Percentiles rank a stretch among this genome's conserved stretches.
phyloP scores from a whole-genome alignment of 2,797 vertebrate genomes.

The Lagorchestes hirsutus region DNA sequence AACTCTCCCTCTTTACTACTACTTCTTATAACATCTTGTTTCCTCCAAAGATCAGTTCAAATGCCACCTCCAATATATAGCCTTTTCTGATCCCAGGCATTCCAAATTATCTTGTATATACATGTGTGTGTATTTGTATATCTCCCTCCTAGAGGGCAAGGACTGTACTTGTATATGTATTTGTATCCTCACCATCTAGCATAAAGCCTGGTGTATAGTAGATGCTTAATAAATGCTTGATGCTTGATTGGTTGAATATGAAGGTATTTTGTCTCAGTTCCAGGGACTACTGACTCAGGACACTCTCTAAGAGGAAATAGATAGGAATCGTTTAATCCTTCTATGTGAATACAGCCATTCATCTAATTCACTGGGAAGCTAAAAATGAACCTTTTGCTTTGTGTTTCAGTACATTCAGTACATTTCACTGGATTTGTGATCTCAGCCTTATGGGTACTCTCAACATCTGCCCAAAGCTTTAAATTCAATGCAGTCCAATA shows the following conservation, averaged over 20 bases:
- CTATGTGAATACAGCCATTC: background rate
- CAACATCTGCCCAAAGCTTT: background rate
- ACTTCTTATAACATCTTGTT: background rate
- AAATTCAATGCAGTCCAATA: background rate
- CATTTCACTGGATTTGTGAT: background rate
- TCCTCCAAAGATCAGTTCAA: background rate
- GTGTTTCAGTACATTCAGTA: background rate
- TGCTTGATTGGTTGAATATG: background rate
- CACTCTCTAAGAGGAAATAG: background rate
- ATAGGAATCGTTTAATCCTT: background rate
- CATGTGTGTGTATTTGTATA: no score
- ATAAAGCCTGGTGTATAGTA: background rate
- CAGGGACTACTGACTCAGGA: background rate
- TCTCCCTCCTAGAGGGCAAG: background rate
- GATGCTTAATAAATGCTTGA: background rate
- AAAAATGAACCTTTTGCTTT: background rate
- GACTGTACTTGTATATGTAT: background rate
- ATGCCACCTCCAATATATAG: no score
- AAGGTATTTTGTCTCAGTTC: background rate
- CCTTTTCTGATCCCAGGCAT: no score
- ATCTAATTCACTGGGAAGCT: background rate
- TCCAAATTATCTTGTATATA: no score
- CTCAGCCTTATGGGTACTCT: background rate
- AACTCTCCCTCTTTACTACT: background rate
- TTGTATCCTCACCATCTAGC: background rate